These are phyloP conservation scores for Lophius piscatorius DNA, from an alignment of 2,113 vertebrate species.

Conservation along the genomic window DNA sequence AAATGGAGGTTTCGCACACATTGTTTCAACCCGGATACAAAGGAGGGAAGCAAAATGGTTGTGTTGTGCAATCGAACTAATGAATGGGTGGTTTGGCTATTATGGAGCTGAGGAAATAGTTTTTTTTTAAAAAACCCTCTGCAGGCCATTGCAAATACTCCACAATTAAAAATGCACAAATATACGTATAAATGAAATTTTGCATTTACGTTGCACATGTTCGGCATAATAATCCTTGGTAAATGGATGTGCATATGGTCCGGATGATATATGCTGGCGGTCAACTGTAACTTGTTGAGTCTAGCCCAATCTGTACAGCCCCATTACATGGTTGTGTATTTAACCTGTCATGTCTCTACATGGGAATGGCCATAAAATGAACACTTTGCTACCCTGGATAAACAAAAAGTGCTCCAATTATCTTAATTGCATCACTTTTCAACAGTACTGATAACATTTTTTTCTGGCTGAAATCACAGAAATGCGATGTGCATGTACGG, in stretches of 20 bases:
- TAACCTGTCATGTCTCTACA: slow-evolving; percentile 17
- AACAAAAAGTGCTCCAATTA: slow-evolving; percentile 29
- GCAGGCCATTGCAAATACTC: slow-evolving; percentile 27
- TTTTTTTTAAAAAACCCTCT: slow-evolving; percentile 39
- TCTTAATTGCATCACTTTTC: slow-evolving; percentile 21
- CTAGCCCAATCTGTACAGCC: slow-evolving; percentile 21
- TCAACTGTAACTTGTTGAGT: slow-evolving; percentile 31
- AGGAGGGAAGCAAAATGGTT: slow-evolving; percentile 30
- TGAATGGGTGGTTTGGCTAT: slow-evolving; percentile 61
- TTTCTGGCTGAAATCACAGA: slow-evolving; percentile 14
- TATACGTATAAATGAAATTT: slow-evolving; percentile 11
- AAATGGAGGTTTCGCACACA: slow-evolving; percentile 30
- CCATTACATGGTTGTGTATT: slow-evolving; percentile 10
- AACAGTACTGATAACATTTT: slow-evolving; percentile 8
- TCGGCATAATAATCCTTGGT: background rate
- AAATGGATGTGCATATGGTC: background rate
- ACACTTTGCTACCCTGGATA: slow-evolving; percentile 16
- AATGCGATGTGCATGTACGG: slow-evolving; percentile 6
- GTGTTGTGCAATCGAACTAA: slow-evolving; percentile 57
- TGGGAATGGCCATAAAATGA: slow-evolving; percentile 9
- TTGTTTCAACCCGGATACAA: slow-evolving; percentile 37
- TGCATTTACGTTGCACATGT: slow-evolving; percentile 1
- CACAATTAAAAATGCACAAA: slow-evolving; percentile 50
- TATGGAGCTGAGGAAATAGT: slow-evolving; percentile 40
- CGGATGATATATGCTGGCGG: slow-evolving; percentile 14